A percentile compares a stretch with the other conserved stretches of the same genome.
Conservation (phyloP, 64 coral and sea anemone species). For the Pachyseris speciosa region DNA sequence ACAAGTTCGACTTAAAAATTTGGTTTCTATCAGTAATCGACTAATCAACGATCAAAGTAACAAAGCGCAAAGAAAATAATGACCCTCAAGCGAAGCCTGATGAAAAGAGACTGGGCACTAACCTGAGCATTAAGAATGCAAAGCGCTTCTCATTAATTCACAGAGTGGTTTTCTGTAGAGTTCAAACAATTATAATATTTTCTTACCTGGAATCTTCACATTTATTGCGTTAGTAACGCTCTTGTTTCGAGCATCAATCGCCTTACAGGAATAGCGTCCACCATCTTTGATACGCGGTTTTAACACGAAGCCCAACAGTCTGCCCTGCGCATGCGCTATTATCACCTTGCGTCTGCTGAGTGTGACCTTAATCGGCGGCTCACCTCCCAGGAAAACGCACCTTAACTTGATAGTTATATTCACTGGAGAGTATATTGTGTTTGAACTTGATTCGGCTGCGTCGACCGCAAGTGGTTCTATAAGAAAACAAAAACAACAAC, state of each 20-base stretch:
- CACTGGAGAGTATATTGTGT: background rate
- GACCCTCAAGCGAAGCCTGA: too few species aligned
- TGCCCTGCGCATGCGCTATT: conserved; percentile 4
- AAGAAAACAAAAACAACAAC: background rate
- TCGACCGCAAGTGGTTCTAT: background rate
- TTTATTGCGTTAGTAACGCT: conserved; percentile 1
- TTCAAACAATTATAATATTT: too few species aligned
- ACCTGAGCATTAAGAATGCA: too few species aligned
- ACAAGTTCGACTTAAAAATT: too few species aligned
- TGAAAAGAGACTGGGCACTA: too few species aligned
- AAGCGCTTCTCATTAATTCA: too few species aligned
- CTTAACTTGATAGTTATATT: conserved; percentile 14
- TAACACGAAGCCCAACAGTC: background rate
- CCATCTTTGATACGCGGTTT: background rate
- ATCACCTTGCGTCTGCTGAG: background rate
- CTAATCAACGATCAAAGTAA: too few species aligned
- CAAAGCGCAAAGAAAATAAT: too few species aligned
- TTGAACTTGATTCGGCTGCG: background rate
- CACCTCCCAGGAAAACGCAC: conserved; percentile 27
- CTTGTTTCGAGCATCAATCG: conserved; percentile 1
- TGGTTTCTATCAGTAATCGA: too few species aligned
- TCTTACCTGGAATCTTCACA: conserved; percentile 11
- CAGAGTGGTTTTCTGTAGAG: too few species aligned
- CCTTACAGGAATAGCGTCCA: background rate
- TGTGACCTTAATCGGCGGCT: conserved; percentile 22